Percentiles rank a stretch among this genome's conserved stretches.
Conservation (phyloP, 2,113 vertebrate species). For the Pseudois nayaur region DNA sequence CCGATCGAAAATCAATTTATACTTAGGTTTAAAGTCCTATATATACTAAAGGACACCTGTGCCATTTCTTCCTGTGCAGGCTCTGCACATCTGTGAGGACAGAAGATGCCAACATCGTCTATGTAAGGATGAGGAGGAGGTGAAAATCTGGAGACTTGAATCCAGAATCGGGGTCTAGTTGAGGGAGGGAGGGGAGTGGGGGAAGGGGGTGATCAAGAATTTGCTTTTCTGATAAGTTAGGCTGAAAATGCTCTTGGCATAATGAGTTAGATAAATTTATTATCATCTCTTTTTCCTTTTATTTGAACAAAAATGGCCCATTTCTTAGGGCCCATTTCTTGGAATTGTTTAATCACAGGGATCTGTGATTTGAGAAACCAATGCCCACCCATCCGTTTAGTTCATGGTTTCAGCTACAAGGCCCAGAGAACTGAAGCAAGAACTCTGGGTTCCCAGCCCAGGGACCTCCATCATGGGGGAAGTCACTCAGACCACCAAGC, state of each 20-base stretch:
- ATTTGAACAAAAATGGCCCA: neutral
- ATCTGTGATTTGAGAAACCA: neutral
- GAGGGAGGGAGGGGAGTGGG: neutral
- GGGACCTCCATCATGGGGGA: neutral
- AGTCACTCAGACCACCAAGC: neutral
- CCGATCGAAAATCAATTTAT: neutral
- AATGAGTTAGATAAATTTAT: neutral
- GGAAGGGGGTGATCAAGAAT: neutral
- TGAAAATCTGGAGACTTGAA: neutral
- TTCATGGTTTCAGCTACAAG: neutral
- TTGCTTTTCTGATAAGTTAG: neutral
- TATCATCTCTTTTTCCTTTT: neutral
- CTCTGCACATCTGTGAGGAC: neutral
- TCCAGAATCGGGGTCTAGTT: neutral
- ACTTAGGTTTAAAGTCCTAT: neutral
- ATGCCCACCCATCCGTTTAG: neutral
- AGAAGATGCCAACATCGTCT: neutral
- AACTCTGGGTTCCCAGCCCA: neutral
- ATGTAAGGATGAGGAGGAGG: neutral
- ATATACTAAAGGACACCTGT: neutral
- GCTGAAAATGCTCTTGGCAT: neutral
- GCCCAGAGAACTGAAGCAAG: neutral
- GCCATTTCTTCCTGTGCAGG: neutral
- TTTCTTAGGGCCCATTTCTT: neutral
- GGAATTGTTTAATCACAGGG: neutral